Base-by-base conservation (phyloP, 2,113 vertebrate genomes). In the Malurus alboscapulatus region DNA sequence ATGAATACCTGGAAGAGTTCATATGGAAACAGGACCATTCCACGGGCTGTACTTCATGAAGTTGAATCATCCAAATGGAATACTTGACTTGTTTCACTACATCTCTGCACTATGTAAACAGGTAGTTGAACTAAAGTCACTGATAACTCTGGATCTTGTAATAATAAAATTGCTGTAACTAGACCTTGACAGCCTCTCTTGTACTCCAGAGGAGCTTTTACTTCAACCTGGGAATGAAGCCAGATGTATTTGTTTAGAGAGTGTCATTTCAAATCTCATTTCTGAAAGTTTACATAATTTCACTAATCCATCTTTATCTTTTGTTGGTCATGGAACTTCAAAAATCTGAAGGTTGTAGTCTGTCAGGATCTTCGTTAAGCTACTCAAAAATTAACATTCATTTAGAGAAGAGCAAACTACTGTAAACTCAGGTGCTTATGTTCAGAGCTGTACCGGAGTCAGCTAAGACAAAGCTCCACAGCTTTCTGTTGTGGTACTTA, bases 21-120 rank as follows among this genome's bases (percentile, higher is more conserved):
- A 96, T 99, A 51, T 99, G 99, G 99, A 99, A 99, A 87, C 99
- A 99, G 74, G 99, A 99, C 94, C 94, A 99, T 67, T 73, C 95
- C 69, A 63, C 15, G 87, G 96, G 95, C 22, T 90, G 92, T 42
- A 1, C 17, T 40, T 20, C 21, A 34, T 57, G 11, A n/a, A 74
- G 36, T 0, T 45, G 53, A 59, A 29, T 67, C 50, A 32, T 24
- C 83, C 76, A 21, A 45, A 24, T 17, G 29, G 61, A 80, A 16
- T 6, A 25, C 34, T 38, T 79, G 19, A 34, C 19, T 25, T 86
- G n/a, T 55, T 81, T 67, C 55, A 50, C 14, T 87, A 17, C 59
- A 48, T 44, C 61, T 75, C 53, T 81, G 48, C 53, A 44, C 57
- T 59, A 8, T 44, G 38, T 58, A 75, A 53, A n/a, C 47, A 50